Base-by-base conservation (phyloP, 2,888 invertebrate species). In the Hydrotaea cyrtoneurina region DNA sequence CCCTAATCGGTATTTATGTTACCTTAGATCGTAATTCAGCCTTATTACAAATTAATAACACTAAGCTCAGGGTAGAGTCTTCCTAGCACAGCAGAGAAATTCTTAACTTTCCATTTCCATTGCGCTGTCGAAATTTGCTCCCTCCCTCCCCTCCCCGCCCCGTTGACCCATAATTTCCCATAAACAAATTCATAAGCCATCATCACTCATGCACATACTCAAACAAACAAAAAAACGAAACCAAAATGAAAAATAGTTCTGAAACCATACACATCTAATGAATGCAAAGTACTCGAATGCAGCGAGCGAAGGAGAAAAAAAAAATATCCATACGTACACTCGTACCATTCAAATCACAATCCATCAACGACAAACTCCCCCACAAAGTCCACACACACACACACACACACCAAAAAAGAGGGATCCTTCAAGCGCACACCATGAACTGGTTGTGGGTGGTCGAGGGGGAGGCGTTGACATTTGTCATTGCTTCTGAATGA, bases 401-500 rank as follows among this genome's bases (percentile, higher is more conserved):
- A 57, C 2, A 7, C 31, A n/a, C 31, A 59, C 23, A 59, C 26
- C 26, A 59, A n/a, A n/a, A n/a, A n/a, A n/a, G n/a, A n/a, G n/a
- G n/a, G 59, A 31, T 31, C 31, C 59, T 26, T 59, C 59, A 59
- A 59, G 23, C 23, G 59, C 59, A n/a, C 23, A 15, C 43, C 3
- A 43, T 2, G 43, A 43, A 26, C n/a, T n/a, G 11, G 26, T 23
- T n/a, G 15, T n/a, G n/a, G n/a, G n/a, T n/a, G n/a, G n/a, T n/a
- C n/a, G n/a, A n/a, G n/a, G n/a, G n/a, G n/a, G n/a, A n/a, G n/a
- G n/a, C n/a, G n/a, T n/a, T n/a, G n/a, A n/a, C n/a, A n/a, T n/a
- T 11, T 46, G 21, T 43, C 69, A 23, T 46, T 69, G 21, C 39
- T 46, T 23, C 43, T 46, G 43, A 69, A 23, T 66, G 66, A 39